These are phyloP conservation scores for Scaptomyza montana DNA, from an alignment of 1,140 invertebrate species.

Conservation along the genomic window DNA sequence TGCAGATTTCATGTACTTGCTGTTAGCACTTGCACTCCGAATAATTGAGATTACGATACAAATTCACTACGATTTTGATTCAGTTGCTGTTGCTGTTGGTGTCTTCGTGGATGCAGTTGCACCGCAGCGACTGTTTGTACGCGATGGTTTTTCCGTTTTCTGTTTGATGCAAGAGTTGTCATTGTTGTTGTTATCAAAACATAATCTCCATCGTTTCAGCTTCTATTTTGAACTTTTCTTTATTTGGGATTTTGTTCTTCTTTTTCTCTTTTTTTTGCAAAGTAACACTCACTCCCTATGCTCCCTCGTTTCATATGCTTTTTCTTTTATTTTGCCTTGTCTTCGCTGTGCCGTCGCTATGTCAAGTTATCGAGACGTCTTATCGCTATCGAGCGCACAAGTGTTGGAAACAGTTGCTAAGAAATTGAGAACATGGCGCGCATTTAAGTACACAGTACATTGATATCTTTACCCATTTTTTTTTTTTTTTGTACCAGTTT, in stretches of 20 bases:
- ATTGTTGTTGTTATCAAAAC: constrained; percentile 42
- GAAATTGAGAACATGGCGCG: constrained; percentile 11
- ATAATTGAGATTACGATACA: constrained; percentile 16
- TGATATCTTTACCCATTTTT: background rate
- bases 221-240: constrained; percentile 46
- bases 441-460: background rate
- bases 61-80: constrained; percentile 31
- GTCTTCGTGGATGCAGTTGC: constrained; percentile 28
- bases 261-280: constrained; percentile 45
- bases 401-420: constrained; percentile 14
- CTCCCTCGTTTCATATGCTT: constrained; percentile 50
- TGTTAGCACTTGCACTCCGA: constrained; percentile 12
- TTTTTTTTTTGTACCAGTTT: background rate
- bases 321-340: constrained; percentile 52
- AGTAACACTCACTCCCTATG: constrained; percentile 58
- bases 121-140: constrained; percentile 12
- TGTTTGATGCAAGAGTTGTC: constrained; percentile 32
- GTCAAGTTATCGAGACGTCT: constrained; percentile 30
- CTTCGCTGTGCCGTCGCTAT: constrained; percentile 46
- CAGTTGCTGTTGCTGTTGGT: constrained; percentile 11
- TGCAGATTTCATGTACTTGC: constrained; percentile 36
- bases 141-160: constrained; percentile 41
- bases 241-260: constrained; percentile 42
- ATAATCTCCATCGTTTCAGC: constrained; percentile 36
- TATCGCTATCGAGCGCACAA: constrained; percentile 9